Evolutionary conservation across 2,888 invertebrate genomes (phyloP), one percentile per base, ranked within the genome.

Genomic region (Crepidodera aurea): DNA sequence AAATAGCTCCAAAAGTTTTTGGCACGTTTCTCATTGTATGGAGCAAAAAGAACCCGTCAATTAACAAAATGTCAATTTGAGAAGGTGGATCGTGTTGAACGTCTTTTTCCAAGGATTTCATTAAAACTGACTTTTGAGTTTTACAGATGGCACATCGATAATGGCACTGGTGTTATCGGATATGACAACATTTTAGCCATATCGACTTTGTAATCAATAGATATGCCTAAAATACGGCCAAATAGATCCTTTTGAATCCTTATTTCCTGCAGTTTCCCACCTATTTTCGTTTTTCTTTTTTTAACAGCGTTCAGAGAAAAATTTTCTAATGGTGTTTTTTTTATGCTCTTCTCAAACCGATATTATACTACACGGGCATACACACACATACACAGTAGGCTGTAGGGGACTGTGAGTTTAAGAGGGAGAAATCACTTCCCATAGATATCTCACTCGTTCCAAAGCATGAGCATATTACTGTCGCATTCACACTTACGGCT

Each of bases 21-120:
- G 76, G 74, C 1, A 75, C 59, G 58, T 77, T 68, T 69, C 70
- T 75, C 54, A 73, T 69, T 3, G 70, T 61, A 65, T 77, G 74
- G n/a, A 64, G 39, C 15, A 67, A 32, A 53, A 65, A 76, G 56
- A 78, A 79, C 6, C n/a, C 77, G 70, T 78, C 77, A 58, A 76
- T 66, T 40, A 58, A 27, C 40, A 50, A 44, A 25, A 74, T 55
- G 66, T 77, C 72, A 6, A 65, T 65, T 4, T 51, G 44, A 32
- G 12, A 4, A 42, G 73, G 69, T 29, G 62, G 15, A 10, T 64
- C 27, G 19, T 51, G 51, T 15, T 51, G n/a, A 22, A 22, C 8
- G 12, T 56, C 51, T 50, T 68, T 60, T 40, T 72, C 71, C 8
- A 73, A 60, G 37, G 19, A 62, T 60, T 71, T 71, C 44, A 69